A percentile compares a stretch with the other conserved stretches of the same genome.
phyloP scores from a whole-genome alignment of 2,113 vertebrate genomes.

The Heliornis fulica region DNA sequence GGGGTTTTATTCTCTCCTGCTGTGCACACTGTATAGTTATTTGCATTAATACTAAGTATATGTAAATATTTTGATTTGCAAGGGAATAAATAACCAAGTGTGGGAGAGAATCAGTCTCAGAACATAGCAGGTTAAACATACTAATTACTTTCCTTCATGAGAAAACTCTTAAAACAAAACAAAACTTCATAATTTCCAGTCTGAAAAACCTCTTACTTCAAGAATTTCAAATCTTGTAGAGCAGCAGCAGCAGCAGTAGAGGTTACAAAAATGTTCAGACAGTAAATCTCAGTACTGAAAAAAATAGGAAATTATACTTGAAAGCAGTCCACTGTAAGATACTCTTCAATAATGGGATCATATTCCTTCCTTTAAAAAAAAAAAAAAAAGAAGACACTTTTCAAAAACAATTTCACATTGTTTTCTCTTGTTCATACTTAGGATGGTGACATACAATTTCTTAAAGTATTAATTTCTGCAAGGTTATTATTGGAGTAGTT shows the following conservation, averaged over 20 bases:
- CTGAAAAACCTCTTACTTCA: not conserved
- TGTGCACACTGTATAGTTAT: not conserved
- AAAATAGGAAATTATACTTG: not conserved
- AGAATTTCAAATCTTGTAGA: not conserved
- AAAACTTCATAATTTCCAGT: not conserved
- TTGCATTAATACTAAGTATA: not conserved
- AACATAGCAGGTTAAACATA: not conserved
- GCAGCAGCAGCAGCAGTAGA: not conserved
- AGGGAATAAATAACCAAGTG: not conserved
- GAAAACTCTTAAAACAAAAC: not conserved
- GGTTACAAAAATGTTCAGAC: not conserved
- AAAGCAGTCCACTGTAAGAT: not conserved
- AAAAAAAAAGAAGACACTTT: too few relatives aligned
- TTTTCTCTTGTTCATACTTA: not conserved
- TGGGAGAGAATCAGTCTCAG: not conserved
- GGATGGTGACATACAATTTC: not conserved
- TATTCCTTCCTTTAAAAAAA: not conserved
- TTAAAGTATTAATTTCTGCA: not conserved
- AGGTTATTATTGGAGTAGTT: not conserved
- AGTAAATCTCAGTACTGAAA: not conserved
- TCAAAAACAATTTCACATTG: not conserved
- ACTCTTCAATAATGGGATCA: not conserved
- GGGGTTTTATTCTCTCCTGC: not conserved
- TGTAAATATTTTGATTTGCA: not conserved
- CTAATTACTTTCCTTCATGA: not conserved